Conservation (phyloP, 2,797 vertebrate species). For the Hylomyscus alleni region DNA sequence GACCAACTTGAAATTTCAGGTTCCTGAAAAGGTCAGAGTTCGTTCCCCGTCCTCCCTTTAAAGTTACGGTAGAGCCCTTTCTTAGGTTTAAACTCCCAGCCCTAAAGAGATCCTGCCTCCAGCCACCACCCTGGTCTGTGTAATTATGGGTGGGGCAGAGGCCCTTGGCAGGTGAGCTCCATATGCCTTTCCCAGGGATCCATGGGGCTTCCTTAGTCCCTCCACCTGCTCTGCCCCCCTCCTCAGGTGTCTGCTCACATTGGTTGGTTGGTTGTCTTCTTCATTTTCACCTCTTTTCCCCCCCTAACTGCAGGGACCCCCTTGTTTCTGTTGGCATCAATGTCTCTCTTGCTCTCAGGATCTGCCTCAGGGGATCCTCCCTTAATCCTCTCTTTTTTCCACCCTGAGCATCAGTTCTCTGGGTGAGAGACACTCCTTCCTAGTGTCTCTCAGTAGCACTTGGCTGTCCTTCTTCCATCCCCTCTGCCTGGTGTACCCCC, state of each 20-base stretch:
- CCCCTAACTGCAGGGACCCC: not conserved
- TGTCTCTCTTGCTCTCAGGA: not conserved
- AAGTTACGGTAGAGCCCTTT: no score
- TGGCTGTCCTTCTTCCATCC: not conserved
- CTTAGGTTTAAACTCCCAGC: not conserved
- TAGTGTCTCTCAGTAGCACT: not conserved
- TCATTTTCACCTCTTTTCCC: no score
- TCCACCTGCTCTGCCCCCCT: not conserved
- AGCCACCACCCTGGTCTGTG: not conserved
- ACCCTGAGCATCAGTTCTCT: not conserved
- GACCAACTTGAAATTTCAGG: not conserved
- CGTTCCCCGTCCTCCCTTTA: not conserved
- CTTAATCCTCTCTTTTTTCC: no score
- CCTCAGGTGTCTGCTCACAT: not conserved
- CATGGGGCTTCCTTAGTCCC: not conserved
- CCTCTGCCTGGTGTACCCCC: accelerated
- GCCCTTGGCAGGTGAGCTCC: not conserved
- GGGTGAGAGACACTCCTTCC: not conserved
- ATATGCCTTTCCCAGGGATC: no score
- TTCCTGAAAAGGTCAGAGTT: not conserved
- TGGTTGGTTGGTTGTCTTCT: not conserved
- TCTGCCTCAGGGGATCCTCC: accelerated
- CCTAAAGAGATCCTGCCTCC: not conserved
- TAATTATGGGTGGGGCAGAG: not conserved
- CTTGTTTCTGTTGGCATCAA: not conserved